A percentile compares a stretch with the other conserved stretches of the same genome.
phyloP scores from a whole-genome alignment of 2,888 invertebrate species.

The Clanis bilineata region DNA sequence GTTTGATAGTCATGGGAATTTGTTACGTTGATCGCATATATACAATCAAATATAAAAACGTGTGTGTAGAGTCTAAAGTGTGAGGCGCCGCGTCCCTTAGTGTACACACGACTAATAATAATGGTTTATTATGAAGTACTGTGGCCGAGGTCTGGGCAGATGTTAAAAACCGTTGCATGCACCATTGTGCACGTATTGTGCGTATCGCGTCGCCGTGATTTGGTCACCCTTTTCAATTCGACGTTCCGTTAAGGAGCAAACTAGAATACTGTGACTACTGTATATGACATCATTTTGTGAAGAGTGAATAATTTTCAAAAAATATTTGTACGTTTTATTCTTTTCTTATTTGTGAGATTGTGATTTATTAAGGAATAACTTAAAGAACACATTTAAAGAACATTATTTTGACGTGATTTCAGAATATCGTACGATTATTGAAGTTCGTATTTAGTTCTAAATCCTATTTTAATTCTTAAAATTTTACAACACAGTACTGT shows the following conservation, averaged over 20 bases:
- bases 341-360: too few relatives aligned
- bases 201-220: constrained; percentile 63
- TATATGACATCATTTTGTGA: background rate
- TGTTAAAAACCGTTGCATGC: constrained; percentile 78
- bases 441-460: too few relatives aligned
- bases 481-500: background rate
- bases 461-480: too few relatives aligned
- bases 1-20: constrained; percentile 61
- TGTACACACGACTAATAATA: constrained; percentile 40
- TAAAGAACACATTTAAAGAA: too few relatives aligned
- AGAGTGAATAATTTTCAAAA: background rate
- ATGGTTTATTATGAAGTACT: constrained; percentile 22
- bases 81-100: constrained; percentile 25
- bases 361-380: too few relatives aligned
- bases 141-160: constrained; percentile 50
- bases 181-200: constrained; percentile 68
- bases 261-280: background rate
- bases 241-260: background rate
- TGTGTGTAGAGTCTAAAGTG: constrained; percentile 29
- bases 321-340: background rate
- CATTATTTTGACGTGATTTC: too few relatives aligned
- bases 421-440: too few relatives aligned
- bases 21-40: constrained; percentile 41
- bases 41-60: constrained; percentile 24
- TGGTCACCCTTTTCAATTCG: constrained; percentile 58